Evolutionary conservation across 2,797 vertebrate species (phyloP).

Genomic region (Acanthornis magna): DNA sequence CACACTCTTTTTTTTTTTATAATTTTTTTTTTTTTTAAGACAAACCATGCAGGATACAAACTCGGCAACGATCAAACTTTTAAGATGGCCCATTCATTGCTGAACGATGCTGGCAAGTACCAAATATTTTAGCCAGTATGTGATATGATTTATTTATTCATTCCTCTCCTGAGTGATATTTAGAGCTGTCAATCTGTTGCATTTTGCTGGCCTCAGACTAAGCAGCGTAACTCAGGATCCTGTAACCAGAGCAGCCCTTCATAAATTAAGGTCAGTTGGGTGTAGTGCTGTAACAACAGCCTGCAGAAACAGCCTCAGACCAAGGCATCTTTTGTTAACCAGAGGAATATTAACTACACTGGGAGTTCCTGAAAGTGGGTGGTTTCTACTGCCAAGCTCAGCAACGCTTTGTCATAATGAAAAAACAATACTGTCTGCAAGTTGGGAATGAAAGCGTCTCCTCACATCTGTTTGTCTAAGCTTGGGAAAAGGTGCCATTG

Average conservation of each 20-base stretch:
- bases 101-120: background rate
- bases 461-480: constrained; percentile 35
- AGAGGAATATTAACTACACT: background rate
- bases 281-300: background rate
- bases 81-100: background rate
- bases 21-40: background rate
- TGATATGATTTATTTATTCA: background rate
- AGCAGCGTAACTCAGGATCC: background rate
- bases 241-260: background rate
- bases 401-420: constrained; percentile 54
- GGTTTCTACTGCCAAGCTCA: constrained; percentile 55
- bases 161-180: background rate
- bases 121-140: background rate
- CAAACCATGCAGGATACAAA: background rate
- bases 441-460: constrained; percentile 51
- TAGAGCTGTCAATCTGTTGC: background rate
- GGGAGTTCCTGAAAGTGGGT: constrained; percentile 45
- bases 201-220: background rate
- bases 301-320: background rate
- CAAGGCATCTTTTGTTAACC: background rate
- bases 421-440: constrained; percentile 59
- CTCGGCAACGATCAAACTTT: background rate
- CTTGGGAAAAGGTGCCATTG: constrained; percentile 20
- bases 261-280: background rate
- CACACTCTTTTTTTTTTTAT: background rate